These are phyloP conservation scores for Tetheella fluctuosa DNA, from an alignment of 2,888 invertebrate species.

Conservation along the genomic window DNA sequence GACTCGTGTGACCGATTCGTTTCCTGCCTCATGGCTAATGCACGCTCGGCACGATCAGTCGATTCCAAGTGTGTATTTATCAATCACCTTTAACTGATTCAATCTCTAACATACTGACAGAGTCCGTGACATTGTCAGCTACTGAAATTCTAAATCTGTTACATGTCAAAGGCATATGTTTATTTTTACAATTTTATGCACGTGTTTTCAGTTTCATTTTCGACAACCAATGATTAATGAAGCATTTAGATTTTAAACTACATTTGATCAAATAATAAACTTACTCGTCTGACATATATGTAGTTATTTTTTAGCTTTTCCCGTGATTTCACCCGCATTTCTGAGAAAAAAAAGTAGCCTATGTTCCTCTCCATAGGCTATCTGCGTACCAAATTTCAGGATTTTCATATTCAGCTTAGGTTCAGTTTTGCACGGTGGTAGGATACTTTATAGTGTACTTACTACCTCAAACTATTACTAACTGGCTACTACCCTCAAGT, in stretches of 20 bases:
- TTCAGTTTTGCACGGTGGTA: no score
- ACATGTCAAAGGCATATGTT: slow-evolving; percentile 6
- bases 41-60: slow-evolving; percentile 7
- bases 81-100: slow-evolving; percentile 5
- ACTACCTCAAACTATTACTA: no score
- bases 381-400: no score
- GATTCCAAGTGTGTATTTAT: slow-evolving; percentile 6
- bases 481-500: no score
- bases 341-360: no score
- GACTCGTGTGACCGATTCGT: not conserved
- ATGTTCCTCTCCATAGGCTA: no score
- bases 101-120: slow-evolving; percentile 5
- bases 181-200: slow-evolving; percentile 7
- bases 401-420: no score
- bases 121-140: slow-evolving; percentile 13
- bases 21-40: not conserved
- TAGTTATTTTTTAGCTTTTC: no score
- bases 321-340: no score
- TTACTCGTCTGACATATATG: no score
- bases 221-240: not conserved
- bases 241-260: not conserved
- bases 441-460: no score
- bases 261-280: no score
- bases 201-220: not conserved
- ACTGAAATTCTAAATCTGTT: slow-evolving; percentile 6